Percentiles rank a stretch among this genome's conserved stretches.
Evolutionary conservation across 2,888 invertebrate species (phyloP).

Genomic region (Isoperla grammatica): DNA sequence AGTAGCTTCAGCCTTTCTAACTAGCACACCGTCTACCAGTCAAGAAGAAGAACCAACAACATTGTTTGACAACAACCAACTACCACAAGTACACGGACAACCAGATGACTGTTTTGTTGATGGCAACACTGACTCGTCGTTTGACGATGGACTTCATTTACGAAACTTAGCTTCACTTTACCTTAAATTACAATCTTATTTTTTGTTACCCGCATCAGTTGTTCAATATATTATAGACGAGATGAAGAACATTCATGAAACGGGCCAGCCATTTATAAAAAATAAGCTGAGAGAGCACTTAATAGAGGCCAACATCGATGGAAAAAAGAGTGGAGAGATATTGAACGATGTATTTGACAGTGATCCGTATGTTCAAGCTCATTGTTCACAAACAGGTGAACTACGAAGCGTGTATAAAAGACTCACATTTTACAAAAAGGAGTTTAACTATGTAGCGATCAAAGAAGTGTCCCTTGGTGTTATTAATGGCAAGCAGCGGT

Average conservation of each 20-base stretch:
- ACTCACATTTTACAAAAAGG: slow-evolving; percentile 26
- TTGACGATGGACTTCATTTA: slow-evolving; percentile 9
- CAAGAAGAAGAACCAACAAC: no score
- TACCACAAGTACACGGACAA: background rate
- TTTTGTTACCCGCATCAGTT: slow-evolving; percentile 29
- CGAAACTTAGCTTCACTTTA: slow-evolving; percentile 23
- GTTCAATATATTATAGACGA: slow-evolving; percentile 30
- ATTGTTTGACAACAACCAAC: background rate
- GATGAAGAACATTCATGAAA: slow-evolving; percentile 26
- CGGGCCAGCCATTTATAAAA: slow-evolving; percentile 23
- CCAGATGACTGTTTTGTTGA: background rate
- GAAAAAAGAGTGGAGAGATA: slow-evolving; percentile 21
- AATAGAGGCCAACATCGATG: slow-evolving; percentile 10
- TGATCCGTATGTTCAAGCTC: slow-evolving; percentile 5
- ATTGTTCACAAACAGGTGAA: background rate
- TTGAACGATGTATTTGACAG: slow-evolving; percentile 18
- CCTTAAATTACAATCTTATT: slow-evolving; percentile 32
- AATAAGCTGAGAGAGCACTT: slow-evolving; percentile 22
- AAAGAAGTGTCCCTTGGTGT: slow-evolving; percentile 17
- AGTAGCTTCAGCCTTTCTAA: no score
- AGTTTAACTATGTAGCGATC: slow-evolving; percentile 26
- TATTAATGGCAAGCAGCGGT: slow-evolving; percentile 11
- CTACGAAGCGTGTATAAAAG: slow-evolving; percentile 23
- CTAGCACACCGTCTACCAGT: no score
- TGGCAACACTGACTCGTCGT: background rate